These are phyloP conservation scores for fruit fly (Drosophila melanogaster) DNA, from an alignment of 1,140 invertebrate genomes.

Conservation along the genomic window DNA sequence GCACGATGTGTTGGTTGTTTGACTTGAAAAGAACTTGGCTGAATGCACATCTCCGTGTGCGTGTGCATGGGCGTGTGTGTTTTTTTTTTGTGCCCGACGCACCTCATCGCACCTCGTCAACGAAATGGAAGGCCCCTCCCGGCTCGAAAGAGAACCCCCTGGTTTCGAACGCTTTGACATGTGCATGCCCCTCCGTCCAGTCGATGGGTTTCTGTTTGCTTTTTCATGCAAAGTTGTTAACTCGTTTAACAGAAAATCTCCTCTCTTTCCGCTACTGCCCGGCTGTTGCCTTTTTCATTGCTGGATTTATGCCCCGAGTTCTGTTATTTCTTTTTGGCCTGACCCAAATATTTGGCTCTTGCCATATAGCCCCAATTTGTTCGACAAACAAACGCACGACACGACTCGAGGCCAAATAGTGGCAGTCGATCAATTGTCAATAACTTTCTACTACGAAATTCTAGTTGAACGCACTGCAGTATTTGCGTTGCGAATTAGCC, in stretches of 20 bases:
- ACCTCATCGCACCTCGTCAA: conserved; percentile 29
- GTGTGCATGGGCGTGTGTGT: neutral
- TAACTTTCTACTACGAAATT: conserved; percentile 46
- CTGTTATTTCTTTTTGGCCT: conserved; percentile 74
- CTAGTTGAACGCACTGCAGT: conserved; percentile 18
- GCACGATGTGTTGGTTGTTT: conserved; percentile 11
- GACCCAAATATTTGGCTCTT: conserved; percentile 69
- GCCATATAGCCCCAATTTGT: conserved; percentile 59
- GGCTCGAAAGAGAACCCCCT: neutral
- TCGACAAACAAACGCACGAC: conserved; percentile 51
- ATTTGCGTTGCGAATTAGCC: conserved; percentile 7
- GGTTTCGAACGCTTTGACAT: conserved; percentile 42
- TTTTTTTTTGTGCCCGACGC: conserved; percentile 4
- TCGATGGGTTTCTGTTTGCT: conserved; percentile 72
- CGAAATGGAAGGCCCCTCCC: neutral
- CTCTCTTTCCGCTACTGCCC: conserved; percentile 16
- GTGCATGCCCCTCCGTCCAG: conserved; percentile 47
- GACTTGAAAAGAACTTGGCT: conserved; percentile 49
- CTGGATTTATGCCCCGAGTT: conserved; percentile 60
- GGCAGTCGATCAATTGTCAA: conserved; percentile 47
- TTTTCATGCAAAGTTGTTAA: conserved; percentile 81
- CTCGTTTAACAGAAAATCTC: conserved; percentile 68
- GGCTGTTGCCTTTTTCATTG: conserved; percentile 16
- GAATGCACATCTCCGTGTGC: conserved; percentile 58
- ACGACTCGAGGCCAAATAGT: conserved; percentile 33